These are phyloP conservation scores for Steatocranus sp. DNA, from an alignment of 2,797 vertebrate species.

Conservation along the genomic window DNA sequence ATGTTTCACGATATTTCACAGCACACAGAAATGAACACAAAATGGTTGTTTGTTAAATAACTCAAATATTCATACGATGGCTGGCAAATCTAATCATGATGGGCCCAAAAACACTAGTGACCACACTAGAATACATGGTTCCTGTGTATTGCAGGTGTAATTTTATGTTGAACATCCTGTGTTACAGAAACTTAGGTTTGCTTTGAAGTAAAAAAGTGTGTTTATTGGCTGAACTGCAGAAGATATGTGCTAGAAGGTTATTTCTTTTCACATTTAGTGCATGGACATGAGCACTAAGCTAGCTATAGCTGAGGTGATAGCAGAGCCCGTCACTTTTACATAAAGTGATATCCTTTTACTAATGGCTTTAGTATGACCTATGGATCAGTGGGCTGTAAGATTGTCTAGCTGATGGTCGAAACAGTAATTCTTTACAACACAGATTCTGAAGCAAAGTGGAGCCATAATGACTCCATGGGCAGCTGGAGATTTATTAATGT, in stretches of 20 bases:
- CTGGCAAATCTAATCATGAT: background rate
- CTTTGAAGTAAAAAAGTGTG: background rate
- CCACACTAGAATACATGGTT: background rate
- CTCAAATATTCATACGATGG: background rate
- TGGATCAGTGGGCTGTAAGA: background rate
- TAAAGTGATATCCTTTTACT: background rate
- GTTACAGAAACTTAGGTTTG: background rate
- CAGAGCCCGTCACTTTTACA: background rate
- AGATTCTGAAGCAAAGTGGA: background rate
- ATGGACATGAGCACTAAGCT: background rate
- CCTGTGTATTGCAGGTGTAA: too few relatives aligned
- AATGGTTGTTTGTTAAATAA: background rate
- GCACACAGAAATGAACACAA: background rate
- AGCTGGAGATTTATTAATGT: background rate
- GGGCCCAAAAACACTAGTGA: background rate
- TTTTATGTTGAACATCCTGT: background rate
- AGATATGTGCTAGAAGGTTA: background rate
- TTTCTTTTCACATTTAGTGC: background rate
- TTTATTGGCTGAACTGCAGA: background rate
- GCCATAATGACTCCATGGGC: background rate
- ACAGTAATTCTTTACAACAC: background rate
- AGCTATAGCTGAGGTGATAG: background rate
- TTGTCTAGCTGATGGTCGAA: background rate
- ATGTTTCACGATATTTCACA: background rate
- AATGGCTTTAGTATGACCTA: background rate